Evolutionary conservation across 2,113 vertebrate genomes (phyloP), one percentile per base, ranked within the genome.

Genomic region (Hucho hucho): DNA sequence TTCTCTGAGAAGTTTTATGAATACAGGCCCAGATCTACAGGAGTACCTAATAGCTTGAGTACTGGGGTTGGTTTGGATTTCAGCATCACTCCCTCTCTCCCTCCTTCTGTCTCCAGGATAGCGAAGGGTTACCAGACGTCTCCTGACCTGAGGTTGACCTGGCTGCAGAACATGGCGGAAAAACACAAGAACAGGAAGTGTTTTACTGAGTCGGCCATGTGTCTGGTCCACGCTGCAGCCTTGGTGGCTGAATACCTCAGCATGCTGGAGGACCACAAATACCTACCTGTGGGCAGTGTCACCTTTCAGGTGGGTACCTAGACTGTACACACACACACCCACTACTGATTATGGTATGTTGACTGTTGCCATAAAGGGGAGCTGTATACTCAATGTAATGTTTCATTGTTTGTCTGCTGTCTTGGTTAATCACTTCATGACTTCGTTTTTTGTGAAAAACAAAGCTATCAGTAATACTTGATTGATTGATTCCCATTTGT

Each of bases 151-250:
- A 94, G 97, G 20, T 90, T 99, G 87, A 99, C 98, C 82, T 99
- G 98, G 98, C 95, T 99, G 67, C 98, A 98, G 89, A 99, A 99
- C 88, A 99, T 99, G 98, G 97, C 98, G 2, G 98, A 98, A 87
- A 99, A 99, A 75, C 97, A 99, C 90, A 94, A 91, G 78, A 95
- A 95, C 89, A 96, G 87, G 86, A 97, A 96, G 69, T 97, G 96
- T 87, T 97, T 94, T 91, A 98, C 98, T 0, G 98, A 99, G 89
- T 96, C 97, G 6, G 97, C 98, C 29, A 98, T 98, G 97, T 99
- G 98, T 78, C 92, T 98, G 82, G 95, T 99, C 5, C 98, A 99
- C 0, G 95, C 96, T 0, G 97, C 96, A 0, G 98, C 97, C 0
- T 85, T 99, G 58, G 97, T 99, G 82, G 96, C 98, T 0, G 98